Percentiles rank a stretch among this genome's conserved stretches.
phyloP scores from a whole-genome alignment of 1,140 invertebrate genomes.

The Bombus affinis region DNA sequence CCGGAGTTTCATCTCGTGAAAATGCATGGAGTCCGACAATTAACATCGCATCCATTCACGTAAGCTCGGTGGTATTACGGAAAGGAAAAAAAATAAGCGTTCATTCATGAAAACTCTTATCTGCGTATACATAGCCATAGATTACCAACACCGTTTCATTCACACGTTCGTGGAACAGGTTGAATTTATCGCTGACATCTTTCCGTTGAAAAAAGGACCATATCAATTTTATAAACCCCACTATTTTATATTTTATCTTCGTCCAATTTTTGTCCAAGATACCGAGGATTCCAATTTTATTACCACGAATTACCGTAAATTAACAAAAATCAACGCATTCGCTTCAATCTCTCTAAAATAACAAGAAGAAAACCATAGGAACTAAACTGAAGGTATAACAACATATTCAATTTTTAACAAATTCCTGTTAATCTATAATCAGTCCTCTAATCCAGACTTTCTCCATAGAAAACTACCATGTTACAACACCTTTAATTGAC shows the following conservation, averaged over 20 bases:
- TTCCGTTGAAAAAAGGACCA: not conserved
- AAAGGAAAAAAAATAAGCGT: not conserved
- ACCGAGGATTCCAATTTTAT: not conserved
- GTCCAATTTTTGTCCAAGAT: not conserved
- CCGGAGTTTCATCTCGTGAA: not conserved
- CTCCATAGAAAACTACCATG: not conserved
- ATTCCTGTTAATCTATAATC: not conserved
- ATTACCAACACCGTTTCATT: not conserved
- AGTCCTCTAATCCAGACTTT: not conserved
- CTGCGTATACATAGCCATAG: not conserved
- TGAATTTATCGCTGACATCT: not conserved
- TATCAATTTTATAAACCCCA: not conserved
- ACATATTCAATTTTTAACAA: not conserved
- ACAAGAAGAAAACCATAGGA: not conserved
- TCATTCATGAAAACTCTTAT: slow-evolving; percentile 30
- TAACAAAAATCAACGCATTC: not conserved
- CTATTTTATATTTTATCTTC: not conserved
- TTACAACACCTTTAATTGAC: too few relatives aligned
- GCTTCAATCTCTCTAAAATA: not conserved
- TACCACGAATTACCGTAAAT: not conserved
- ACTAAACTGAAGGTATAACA: not conserved
- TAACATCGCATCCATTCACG: slow-evolving; percentile 24
- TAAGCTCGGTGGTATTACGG: not conserved
- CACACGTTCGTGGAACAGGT: not conserved
- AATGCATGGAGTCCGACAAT: slow-evolving; percentile 14